Percentiles rank a stretch among this genome's conserved stretches.
Conservation (phyloP, 2,797 vertebrate genomes). For the Rhinophrynus dorsalis region DNA sequence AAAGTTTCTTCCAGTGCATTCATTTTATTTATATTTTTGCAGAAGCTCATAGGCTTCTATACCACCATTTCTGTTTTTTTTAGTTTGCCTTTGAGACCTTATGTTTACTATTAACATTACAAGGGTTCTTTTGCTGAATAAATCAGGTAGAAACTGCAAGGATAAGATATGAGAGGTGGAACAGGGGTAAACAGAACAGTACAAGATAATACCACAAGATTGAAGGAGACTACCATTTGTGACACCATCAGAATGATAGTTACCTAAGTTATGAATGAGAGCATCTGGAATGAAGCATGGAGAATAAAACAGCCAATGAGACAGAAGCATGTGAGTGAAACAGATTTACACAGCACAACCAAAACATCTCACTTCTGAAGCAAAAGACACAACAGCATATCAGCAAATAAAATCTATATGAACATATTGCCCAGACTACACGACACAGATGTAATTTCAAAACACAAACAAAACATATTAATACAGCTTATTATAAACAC, state of each 20-base stretch:
- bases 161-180: not conserved
- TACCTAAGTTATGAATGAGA: conserved; percentile 57
- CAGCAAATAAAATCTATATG: too few species aligned
- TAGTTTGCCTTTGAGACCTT: not conserved
- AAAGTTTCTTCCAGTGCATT: too few species aligned
- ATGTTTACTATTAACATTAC: not conserved
- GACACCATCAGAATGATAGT: conserved; percentile 51
- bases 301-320: conserved; percentile 50
- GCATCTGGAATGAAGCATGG: conserved; percentile 54
- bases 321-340: conserved; percentile 8
- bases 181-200: not conserved
- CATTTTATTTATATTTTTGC: too few species aligned
- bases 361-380: too few species aligned
- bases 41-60: not conserved
- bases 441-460: too few species aligned
- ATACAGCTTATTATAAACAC: too few species aligned
- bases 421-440: too few species aligned
- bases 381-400: too few species aligned
- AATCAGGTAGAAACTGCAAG: not conserved
- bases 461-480: too few species aligned
- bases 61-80: not conserved
- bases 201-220: too few species aligned
- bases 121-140: not conserved
- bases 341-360: not conserved
- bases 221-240: too few species aligned